A percentile compares a stretch with the other conserved stretches of the same genome.
Conservation (phyloP, 2,797 vertebrate genomes). For the Xerus rutilus region DNA sequence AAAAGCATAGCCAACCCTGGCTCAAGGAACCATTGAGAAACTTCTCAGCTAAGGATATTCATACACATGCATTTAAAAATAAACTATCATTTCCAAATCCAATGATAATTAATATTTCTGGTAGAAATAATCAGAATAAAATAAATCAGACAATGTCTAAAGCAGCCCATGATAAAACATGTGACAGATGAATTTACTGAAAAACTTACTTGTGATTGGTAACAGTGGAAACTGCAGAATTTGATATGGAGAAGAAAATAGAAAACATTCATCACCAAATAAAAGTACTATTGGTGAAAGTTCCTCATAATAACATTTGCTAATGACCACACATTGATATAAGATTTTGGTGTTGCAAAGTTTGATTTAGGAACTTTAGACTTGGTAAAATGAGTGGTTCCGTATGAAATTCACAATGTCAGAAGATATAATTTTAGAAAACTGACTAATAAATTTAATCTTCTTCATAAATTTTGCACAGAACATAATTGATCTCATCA, state of each 20-base stretch:
- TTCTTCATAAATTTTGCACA: conserved; percentile 44
- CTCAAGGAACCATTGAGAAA: background rate
- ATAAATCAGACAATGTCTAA: background rate
- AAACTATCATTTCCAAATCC: background rate
- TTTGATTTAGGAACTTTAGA: background rate
- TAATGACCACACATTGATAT: background rate
- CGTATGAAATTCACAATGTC: background rate
- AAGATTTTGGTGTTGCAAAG: background rate
- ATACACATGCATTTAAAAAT: background rate
- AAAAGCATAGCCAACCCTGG: background rate
- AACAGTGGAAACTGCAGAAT: background rate
- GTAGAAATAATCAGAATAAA: background rate
- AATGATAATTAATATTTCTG: background rate
- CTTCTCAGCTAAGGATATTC: background rate
- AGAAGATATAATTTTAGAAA: conserved; percentile 28
- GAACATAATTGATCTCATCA: background rate
- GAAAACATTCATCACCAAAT: background rate
- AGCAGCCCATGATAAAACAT: background rate
- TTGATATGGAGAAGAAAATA: background rate
- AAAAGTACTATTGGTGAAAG: background rate
- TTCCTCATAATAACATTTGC: background rate
- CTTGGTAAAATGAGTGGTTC: conserved; percentile 34
- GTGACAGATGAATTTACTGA: background rate
- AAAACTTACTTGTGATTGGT: background rate
- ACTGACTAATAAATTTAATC: background rate